Percentiles rank a stretch among this genome's conserved stretches.
phyloP scores from a whole-genome alignment of 2,113 vertebrate species.

The Pelvicachromis taeniatus region DNA sequence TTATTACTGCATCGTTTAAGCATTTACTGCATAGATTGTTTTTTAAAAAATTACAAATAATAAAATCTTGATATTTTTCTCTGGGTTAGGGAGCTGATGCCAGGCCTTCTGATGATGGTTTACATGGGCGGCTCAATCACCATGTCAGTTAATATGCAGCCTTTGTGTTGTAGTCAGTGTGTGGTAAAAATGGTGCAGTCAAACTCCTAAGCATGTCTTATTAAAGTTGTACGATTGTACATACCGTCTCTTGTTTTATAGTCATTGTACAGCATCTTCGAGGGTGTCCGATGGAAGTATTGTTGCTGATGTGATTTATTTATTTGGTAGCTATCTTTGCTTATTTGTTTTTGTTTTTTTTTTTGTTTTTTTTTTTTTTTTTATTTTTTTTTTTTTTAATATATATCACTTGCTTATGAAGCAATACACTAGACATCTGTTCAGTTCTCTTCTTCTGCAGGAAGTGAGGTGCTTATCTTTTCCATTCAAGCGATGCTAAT shows the following conservation, averaged over 20 bases:
- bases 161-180: conserved; percentile 72
- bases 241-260: conserved; percentile 76
- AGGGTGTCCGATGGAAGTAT: conserved; percentile 58
- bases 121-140: conserved; percentile 30
- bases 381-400: conserved; percentile 1
- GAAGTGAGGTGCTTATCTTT: conserved; percentile 14
- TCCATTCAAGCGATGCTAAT: conserved; percentile 24
- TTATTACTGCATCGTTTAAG: conserved; percentile 41
- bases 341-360: conserved; percentile 11
- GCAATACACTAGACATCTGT: neutral
- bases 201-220: conserved; percentile 76
- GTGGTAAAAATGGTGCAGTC: conserved; percentile 69
- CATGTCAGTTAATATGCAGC: conserved; percentile 66
- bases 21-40: conserved; percentile 22
- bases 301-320: conserved; percentile 74
- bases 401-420: neutral
- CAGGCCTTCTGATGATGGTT: neutral
- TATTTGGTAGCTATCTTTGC: conserved; percentile 62
- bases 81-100: conserved; percentile 16
- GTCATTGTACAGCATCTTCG: conserved; percentile 67
- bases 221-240: conserved; percentile 71
- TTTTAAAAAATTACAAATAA: neutral
- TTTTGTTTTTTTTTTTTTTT: neutral
- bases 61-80: conserved; percentile 6
- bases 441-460: neutral